These are phyloP conservation scores for Germaria angustata DNA, from an alignment of 2,888 invertebrate species.

Conservation along the genomic window DNA sequence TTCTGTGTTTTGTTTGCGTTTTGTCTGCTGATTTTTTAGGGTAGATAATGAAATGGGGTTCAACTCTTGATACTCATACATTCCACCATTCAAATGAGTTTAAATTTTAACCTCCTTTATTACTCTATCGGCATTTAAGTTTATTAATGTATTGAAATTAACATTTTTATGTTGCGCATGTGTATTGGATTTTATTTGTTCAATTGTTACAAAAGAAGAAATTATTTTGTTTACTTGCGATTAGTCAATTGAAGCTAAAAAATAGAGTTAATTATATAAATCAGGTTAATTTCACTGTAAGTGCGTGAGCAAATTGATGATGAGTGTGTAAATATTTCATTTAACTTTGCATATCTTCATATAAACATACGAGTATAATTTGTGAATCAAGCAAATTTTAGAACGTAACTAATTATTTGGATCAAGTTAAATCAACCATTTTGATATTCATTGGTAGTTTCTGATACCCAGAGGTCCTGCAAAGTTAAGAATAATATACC, in stretches of 20 bases:
- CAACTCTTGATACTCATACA: neutral
- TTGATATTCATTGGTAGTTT: no score
- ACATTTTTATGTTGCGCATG: slow-evolving; percentile 49
- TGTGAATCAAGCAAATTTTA: no score
- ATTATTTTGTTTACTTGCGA: slow-evolving; percentile 33
- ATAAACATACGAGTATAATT: no score
- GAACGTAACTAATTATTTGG: no score
- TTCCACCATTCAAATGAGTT: neutral
- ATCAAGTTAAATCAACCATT: no score
- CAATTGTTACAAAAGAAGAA: slow-evolving; percentile 8
- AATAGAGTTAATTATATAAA: slow-evolving; percentile 35
- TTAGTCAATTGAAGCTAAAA: slow-evolving; percentile 14
- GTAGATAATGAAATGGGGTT: slow-evolving; percentile 57
- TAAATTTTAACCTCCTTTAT: slow-evolving; percentile 33
- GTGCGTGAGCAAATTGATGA: neutral
- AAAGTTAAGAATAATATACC: no score
- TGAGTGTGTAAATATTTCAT: neutral
- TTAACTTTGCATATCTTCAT: no score
- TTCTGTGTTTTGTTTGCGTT: slow-evolving; percentile 14
- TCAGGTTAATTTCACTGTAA: slow-evolving; percentile 39
- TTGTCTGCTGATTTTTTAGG: slow-evolving; percentile 58
- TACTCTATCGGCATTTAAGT: slow-evolving; percentile 29
- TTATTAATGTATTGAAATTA: slow-evolving; percentile 23
- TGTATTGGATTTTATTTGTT: slow-evolving; percentile 36
- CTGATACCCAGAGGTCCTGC: no score